phyloP scores from a whole-genome alignment of 2,113 vertebrate species.

The Corythornis vintsioides region DNA sequence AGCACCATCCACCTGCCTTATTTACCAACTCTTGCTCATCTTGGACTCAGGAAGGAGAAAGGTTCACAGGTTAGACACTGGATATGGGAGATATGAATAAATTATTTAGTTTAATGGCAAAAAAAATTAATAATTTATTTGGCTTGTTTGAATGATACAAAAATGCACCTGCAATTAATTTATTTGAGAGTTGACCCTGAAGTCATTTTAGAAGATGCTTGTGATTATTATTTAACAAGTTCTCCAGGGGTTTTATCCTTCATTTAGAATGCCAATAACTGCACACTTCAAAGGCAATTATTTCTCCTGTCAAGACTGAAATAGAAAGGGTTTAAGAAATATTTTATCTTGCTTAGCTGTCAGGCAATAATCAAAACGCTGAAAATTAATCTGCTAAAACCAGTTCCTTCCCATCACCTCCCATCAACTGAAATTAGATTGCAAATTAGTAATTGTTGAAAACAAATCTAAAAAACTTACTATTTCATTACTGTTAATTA shows the following conservation, averaged over 20 bases:
- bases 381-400: neutral
- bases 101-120: neutral
- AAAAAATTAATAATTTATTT: neutral
- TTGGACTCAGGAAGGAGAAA: neutral
- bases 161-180: neutral
- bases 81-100: neutral
- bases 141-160: neutral
- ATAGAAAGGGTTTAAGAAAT: neutral
- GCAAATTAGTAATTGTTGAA: neutral
- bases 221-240: neutral
- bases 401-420: neutral
- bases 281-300: neutral
- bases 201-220: neutral
- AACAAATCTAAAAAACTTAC: neutral
- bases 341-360: neutral
- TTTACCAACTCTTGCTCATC: neutral
- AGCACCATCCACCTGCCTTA: neutral
- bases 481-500: neutral
- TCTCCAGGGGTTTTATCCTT: neutral
- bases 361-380: neutral
- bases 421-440: neutral
- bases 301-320: neutral
- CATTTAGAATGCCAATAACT: neutral
- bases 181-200: neutral
- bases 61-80: neutral